Evolutionary conservation across 2,888 invertebrate genomes (phyloP).

Genomic region (Dryocosmus kuriphilus): DNA sequence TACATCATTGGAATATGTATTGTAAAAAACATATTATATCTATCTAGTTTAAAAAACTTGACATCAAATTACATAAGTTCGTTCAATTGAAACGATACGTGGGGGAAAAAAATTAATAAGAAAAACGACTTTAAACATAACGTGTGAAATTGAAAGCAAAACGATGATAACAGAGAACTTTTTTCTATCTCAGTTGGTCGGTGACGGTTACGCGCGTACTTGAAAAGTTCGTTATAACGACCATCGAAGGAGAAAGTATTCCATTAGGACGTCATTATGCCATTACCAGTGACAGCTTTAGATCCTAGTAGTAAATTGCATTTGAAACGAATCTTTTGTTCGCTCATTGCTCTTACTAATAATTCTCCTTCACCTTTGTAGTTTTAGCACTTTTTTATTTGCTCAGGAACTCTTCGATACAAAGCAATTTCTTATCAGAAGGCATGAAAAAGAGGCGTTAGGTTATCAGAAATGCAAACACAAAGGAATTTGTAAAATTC

Average conservation of each 20-base stretch:
- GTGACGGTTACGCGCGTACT: neutral
- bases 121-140: neutral
- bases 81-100: neutral
- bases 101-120: neutral
- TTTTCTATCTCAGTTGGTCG: neutral
- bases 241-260: neutral
- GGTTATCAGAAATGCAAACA: neutral
- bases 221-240: neutral
- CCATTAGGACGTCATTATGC: neutral
- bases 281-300: neutral
- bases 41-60: neutral
- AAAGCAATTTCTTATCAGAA: constrained; percentile 1
- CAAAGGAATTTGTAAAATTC: constrained; percentile 19
- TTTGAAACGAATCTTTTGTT: neutral
- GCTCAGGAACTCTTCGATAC: neutral
- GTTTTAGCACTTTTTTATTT: neutral
- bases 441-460: neutral
- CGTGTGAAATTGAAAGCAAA: neutral
- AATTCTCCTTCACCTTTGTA: neutral
- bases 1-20: neutral
- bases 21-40: neutral
- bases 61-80: neutral
- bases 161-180: neutral
- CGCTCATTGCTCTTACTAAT: neutral
- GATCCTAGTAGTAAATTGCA: neutral